Evolutionary conservation across 2,888 invertebrate species (phyloP).

Genomic region (Blastobasis adustella): DNA sequence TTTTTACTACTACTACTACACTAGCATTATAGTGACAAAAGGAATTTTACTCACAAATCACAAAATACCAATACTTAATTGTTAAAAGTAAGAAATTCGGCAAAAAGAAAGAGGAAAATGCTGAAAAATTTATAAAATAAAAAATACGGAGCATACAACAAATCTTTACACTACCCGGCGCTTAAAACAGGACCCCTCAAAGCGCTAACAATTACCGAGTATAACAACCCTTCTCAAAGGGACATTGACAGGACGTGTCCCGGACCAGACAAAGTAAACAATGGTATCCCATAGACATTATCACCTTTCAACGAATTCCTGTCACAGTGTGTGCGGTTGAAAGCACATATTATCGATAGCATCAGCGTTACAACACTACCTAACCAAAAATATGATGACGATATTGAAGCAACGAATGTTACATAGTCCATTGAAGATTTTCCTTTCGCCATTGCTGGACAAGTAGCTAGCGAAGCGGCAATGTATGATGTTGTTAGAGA

Average conservation of each 20-base stretch:
- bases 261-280: slow-evolving; percentile 11
- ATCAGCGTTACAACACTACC: slow-evolving; percentile 21
- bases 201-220: neutral
- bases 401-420: too few relatives aligned
- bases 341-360: slow-evolving; percentile 56
- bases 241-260: neutral
- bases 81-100: too few relatives aligned
- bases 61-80: too few relatives aligned
- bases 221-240: slow-evolving; percentile 1
- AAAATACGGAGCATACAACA: too few relatives aligned
- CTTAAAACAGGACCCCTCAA: too few relatives aligned
- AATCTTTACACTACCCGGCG: too few relatives aligned
- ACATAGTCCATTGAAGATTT: slow-evolving; percentile 20
- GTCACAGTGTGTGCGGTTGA: slow-evolving; percentile 33
- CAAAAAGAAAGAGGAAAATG: too few relatives aligned
- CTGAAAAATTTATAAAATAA: too few relatives aligned
- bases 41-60: too few relatives aligned
- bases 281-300: slow-evolving; percentile 21
- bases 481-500: slow-evolving; percentile 1
- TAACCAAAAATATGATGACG: too few relatives aligned
- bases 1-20: too few relatives aligned
- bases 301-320: slow-evolving; percentile 33
- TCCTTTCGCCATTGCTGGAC: neutral
- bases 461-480: slow-evolving; percentile 1
- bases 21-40: too few relatives aligned